Percentiles rank a stretch among this genome's conserved stretches.
Evolutionary conservation across 37 sponge, comb jelly and placozoan species (phyloP).

Genomic region (Crambe crambe): DNA sequence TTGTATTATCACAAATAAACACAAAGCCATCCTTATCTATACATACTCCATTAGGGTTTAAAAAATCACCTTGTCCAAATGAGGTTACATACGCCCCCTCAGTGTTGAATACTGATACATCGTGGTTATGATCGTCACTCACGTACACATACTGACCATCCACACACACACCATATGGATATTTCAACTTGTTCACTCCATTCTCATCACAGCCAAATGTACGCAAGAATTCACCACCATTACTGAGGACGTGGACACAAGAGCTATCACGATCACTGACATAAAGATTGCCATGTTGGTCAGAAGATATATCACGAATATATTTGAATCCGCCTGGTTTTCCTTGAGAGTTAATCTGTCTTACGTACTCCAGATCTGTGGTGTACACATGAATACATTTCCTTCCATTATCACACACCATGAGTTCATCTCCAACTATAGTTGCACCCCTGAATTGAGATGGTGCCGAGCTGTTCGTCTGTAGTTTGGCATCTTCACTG

Average conservation of each 20-base stretch:
- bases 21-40: background rate
- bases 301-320: too few species aligned
- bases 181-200: too few species aligned
- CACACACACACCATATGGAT: too few species aligned
- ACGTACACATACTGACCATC: too few species aligned
- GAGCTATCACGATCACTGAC: background rate
- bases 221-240: too few species aligned
- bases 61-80: slow-evolving; percentile 16
- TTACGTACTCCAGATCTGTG: background rate
- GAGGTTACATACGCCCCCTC: slow-evolving; percentile 15
- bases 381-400: background rate
- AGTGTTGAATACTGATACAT: too few species aligned
- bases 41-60: background rate
- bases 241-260: background rate
- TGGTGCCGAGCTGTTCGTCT: too few species aligned
- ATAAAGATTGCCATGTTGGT: too few species aligned
- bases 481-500: too few species aligned
- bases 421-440: background rate
- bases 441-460: too few species aligned
- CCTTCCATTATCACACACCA: background rate
- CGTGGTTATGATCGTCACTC: too few species aligned
- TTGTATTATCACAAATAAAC: background rate
- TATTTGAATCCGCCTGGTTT: background rate
- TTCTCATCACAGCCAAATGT: background rate
- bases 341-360: background rate